These are phyloP conservation scores for Craterocephalus amniculus DNA, from an alignment of 2,797 vertebrate genomes.

Conservation along the genomic window DNA sequence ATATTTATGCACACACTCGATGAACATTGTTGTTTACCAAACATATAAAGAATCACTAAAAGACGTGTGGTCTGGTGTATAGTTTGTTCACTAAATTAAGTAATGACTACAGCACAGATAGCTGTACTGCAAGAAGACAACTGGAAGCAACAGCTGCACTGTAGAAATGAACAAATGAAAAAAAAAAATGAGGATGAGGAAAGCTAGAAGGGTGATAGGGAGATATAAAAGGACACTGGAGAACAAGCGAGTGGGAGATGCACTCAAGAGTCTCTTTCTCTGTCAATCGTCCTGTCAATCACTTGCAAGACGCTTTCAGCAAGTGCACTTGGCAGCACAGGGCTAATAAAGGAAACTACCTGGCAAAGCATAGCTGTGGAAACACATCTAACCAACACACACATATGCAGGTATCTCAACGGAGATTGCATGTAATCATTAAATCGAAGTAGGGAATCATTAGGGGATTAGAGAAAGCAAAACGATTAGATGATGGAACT, in stretches of 20 bases:
- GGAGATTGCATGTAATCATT: slow-evolving; percentile 22
- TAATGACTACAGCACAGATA: slow-evolving; percentile 41
- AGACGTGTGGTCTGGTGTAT: slow-evolving; percentile 47
- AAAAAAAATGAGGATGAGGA: not conserved
- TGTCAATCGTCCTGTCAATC: slow-evolving; percentile 39
- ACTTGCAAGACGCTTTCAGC: slow-evolving; percentile 71
- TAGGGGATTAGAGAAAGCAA: not conserved
- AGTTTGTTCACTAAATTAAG: slow-evolving; percentile 46
- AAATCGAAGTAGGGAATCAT: slow-evolving; percentile 11
- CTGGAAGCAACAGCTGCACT: not conserved
- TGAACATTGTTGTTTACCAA: slow-evolving; percentile 28
- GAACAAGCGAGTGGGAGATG: slow-evolving; percentile 21
- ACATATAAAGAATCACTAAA: slow-evolving; percentile 37
- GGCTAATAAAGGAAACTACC: slow-evolving; percentile 68
- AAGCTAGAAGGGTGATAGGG: slow-evolving; percentile 13
- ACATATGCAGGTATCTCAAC: slow-evolving; percentile 17
- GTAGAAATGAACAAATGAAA: not conserved
- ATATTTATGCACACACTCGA: slow-evolving; percentile 3
- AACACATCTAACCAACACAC: not conserved
- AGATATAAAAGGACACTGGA: slow-evolving; percentile 13
- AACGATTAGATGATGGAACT: slow-evolving; percentile 8
- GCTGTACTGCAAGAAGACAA: not conserved
- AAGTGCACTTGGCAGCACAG: slow-evolving; percentile 62
- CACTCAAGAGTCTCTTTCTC: slow-evolving; percentile 45
- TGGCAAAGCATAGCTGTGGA: slow-evolving; percentile 30